phyloP scores from a whole-genome alignment of 2,888 invertebrate genomes.

The Drosophila crucigera region DNA sequence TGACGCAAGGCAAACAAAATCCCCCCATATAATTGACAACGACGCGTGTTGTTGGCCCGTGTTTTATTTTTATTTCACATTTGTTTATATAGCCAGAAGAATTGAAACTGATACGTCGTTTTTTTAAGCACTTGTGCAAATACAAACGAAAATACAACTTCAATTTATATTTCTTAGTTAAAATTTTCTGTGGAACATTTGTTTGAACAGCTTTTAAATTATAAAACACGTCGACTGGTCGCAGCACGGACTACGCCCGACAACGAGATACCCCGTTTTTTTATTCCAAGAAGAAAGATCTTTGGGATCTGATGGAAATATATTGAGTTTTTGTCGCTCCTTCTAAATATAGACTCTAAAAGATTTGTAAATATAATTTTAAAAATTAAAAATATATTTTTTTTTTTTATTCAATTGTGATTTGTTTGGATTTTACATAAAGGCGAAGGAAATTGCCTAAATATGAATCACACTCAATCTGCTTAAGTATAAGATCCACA shows the following conservation, averaged over 20 bases:
- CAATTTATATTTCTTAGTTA: slow-evolving; percentile 1
- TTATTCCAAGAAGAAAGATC: neutral
- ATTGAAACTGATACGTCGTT: slow-evolving; percentile 26
- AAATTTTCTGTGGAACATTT: slow-evolving; percentile 7
- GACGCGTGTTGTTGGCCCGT: neutral
- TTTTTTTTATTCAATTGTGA: neutral
- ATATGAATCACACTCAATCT: neutral
- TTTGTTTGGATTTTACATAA: neutral
- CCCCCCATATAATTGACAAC: slow-evolving; percentile 11
- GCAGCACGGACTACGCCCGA: neutral
- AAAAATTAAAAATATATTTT: neutral
- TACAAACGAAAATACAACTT: slow-evolving; percentile 26
- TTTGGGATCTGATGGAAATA: neutral
- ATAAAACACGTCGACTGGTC: neutral
- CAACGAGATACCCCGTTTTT: neutral
- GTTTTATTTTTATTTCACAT: neutral
- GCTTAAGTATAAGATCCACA: neutral
- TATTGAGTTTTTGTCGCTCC: neutral
- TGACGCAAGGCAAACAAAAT: neutral
- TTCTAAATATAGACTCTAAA: neutral
- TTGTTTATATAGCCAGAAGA: slow-evolving; percentile 11
- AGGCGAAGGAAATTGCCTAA: neutral
- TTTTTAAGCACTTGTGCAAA: slow-evolving; percentile 46
- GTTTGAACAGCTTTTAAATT: slow-evolving; percentile 51
- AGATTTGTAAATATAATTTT: neutral